These are phyloP conservation scores for Delphinapterus leucas DNA, from an alignment of 2,113 vertebrate species.

Conservation along the genomic window DNA sequence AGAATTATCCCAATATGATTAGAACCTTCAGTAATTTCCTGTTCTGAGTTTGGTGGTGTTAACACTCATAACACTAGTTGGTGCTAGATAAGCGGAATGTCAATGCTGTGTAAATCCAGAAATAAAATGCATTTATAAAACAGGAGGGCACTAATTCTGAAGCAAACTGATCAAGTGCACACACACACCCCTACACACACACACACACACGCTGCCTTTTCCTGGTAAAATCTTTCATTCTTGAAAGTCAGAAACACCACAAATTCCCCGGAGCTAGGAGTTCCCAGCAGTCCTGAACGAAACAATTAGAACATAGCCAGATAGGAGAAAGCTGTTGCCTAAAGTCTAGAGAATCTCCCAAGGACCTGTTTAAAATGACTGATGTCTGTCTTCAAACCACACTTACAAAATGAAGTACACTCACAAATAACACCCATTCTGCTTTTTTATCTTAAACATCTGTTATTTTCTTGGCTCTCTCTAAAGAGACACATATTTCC, in stretches of 20 bases:
- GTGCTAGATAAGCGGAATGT: slow-evolving; percentile 52
- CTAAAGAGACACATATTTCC: slow-evolving; percentile 5
- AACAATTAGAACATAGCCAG: background rate
- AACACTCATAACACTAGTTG: slow-evolving; percentile 66
- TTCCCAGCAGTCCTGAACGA: slow-evolving; percentile 1
- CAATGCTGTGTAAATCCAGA: background rate
- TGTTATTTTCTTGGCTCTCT: slow-evolving; percentile 42
- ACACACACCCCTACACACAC: background rate
- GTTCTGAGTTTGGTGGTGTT: slow-evolving; percentile 35
- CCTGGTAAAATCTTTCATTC: slow-evolving; percentile 46
- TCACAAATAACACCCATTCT: slow-evolving; percentile 37
- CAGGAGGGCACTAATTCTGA: slow-evolving; percentile 1
- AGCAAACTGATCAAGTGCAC: background rate
- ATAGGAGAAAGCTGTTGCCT: slow-evolving; percentile 59
- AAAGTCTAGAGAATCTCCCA: slow-evolving; percentile 31
- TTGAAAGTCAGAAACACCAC: slow-evolving; percentile 1
- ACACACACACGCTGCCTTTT: background rate
- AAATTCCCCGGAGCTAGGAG: slow-evolving; percentile 43
- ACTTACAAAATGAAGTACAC: slow-evolving; percentile 28
- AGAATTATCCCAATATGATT: background rate
- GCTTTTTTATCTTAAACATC: background rate
- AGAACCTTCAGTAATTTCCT: slow-evolving; percentile 20
- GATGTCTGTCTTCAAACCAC: slow-evolving; percentile 9
- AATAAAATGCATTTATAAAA: background rate
- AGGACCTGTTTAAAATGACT: slow-evolving; percentile 48